Evolutionary conservation across 2,797 vertebrate genomes (phyloP), one percentile per base, ranked within the genome.

Genomic region (Falco biarmicus): DNA sequence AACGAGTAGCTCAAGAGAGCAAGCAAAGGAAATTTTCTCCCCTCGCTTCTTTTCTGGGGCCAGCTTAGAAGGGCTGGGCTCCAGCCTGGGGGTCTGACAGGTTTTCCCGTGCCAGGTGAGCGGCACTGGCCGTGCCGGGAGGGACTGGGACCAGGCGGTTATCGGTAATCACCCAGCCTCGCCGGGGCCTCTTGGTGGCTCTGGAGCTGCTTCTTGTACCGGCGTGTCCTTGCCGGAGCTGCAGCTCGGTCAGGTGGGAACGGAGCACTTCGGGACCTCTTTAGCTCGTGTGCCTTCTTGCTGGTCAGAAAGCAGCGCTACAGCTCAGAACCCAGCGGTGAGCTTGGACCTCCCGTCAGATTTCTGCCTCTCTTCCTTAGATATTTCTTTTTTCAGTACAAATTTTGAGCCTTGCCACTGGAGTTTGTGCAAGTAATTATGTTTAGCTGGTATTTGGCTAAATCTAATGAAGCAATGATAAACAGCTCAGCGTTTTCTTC

Each of bases 401-500:
- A n/a, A 87, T 96, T 93, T 73, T 81, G 79, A 96, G 84, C 84
- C 80, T 82, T 96, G 96, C 96, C 96, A 96, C 69, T 32, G 79
- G 83, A 90, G 86, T 96, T 97, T 97, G 83, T 95, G 94, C 92
- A 92, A 95, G 90, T 97, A 96, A 98, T 98, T 97, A 96, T 18
- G 48, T 97, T 97, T 95, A 96, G 96, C 94, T 73, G 91, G 96
- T 97, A 97, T 98, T 98, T 97, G 98, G 97, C 97, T 93, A 96
- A 97, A 98, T 96, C 95, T 98, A 98, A 98, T 97, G 97, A 98
- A 97, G 96, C 97, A 94, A 71, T 76, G 95, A 97, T 93, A 97
- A 98, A 98, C 98, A 98, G 91, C 97, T 97, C 97, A 97, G 95
- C 85, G 2, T 96, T 97, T 97, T 96, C 95, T 94, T 90, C 91